phyloP scores from a whole-genome alignment of 2,113 vertebrate species.

The Pteropus alecto region DNA sequence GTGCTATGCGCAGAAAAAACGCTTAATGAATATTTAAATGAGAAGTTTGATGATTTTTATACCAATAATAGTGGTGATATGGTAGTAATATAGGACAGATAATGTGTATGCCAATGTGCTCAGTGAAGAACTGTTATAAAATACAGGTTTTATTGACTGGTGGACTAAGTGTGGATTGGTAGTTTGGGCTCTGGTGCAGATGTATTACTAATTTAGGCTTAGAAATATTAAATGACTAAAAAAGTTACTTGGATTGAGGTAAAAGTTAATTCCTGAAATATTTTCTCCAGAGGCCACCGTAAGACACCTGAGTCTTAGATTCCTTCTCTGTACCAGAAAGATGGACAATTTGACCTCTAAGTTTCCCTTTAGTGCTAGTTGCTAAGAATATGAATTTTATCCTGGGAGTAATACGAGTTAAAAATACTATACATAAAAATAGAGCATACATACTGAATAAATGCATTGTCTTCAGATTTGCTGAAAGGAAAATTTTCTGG shows the following conservation, averaged over 20 bases:
- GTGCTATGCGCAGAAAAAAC: background rate
- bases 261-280: constrained; percentile 1
- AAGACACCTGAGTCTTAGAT: background rate
- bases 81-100: background rate
- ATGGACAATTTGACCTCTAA: background rate
- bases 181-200: background rate
- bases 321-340: background rate
- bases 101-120: background rate
- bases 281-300: background rate
- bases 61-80: background rate
- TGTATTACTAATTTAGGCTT: background rate
- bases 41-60: background rate
- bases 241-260: background rate
- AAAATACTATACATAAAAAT: background rate
- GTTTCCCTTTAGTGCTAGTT: background rate
- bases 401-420: background rate
- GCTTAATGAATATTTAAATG: background rate
- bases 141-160: background rate
- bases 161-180: background rate
- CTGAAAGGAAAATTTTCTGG: background rate
- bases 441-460: background rate
- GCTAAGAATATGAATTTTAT: background rate
- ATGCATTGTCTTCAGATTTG: background rate
- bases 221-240: background rate
- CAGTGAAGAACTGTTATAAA: background rate